Conservation (phyloP, 2,113 vertebrate species). For the Pantherophis guttatus region DNA sequence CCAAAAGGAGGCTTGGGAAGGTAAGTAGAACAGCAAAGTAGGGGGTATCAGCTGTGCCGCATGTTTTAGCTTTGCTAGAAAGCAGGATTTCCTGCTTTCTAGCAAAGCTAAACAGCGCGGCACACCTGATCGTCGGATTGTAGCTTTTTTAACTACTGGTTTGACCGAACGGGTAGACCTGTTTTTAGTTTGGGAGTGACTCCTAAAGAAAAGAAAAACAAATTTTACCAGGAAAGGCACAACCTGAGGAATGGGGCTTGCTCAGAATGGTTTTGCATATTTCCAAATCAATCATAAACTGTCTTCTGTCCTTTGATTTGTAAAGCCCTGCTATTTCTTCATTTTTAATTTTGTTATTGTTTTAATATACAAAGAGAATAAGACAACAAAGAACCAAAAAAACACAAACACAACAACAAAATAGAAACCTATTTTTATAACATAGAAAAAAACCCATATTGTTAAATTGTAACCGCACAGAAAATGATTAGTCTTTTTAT, state of each 20-base stretch:
- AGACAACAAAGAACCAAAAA: background rate
- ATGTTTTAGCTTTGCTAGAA: too few species aligned
- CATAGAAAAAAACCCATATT: background rate
- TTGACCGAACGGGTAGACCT: too few species aligned
- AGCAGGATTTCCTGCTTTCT: too few species aligned
- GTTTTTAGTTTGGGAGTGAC: background rate
- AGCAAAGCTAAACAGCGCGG: too few species aligned
- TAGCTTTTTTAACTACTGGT: too few species aligned
- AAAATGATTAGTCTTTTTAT: background rate
- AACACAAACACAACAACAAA: background rate
- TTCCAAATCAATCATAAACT: background rate
- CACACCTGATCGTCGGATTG: too few species aligned
- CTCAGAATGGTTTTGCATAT: background rate
- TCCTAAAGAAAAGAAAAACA: background rate
- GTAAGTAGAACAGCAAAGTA: too few species aligned
- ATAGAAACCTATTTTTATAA: background rate
- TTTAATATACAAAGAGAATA: background rate
- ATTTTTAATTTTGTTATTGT: background rate
- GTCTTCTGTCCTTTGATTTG: background rate
- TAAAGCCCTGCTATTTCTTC: background rate
- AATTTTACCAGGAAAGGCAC: background rate
- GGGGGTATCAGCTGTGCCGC: too few species aligned
- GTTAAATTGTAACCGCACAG: background rate
- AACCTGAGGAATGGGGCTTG: background rate
- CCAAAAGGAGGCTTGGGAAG: too few species aligned